Base-by-base conservation (phyloP, 2,888 invertebrate genomes). In the Nemurella pictetii region DNA sequence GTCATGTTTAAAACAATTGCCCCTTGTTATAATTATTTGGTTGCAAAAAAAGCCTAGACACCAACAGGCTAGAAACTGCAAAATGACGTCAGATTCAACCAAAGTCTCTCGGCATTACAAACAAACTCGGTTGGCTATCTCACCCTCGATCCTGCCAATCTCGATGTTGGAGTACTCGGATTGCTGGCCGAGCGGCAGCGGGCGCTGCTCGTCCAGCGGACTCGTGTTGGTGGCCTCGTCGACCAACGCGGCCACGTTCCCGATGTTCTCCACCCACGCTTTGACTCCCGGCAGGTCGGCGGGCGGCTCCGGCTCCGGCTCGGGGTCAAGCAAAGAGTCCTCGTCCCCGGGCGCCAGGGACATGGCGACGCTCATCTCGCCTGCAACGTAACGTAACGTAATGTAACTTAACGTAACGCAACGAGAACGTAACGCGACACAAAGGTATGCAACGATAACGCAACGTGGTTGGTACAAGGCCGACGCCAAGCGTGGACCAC, bases 351-450 rank as follows among this genome's bases (percentile, higher is more conserved):
- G 87, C 55, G 89, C 88, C 80, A 89, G 85, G 81, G 90, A 90
- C 83, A 90, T 90, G 5, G 90, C 89, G 20, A 91, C 89, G 88
- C 91, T 91, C 84, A 91, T 88, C 87, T 91, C 90, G 89, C 91
- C 91, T 91, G 15, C 2, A 1, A 15, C n/a, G n/a, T n/a, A n/a
- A n/a, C n/a, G n/a, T n/a, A n/a, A n/a, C n/a, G n/a, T n/a, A n/a
- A n/a, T n/a, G n/a, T n/a, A n/a, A n/a, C n/a, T n/a, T n/a, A n/a
- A n/a, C n/a, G n/a, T n/a, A n/a, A n/a, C n/a, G n/a, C n/a, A n/a
- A n/a, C n/a, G n/a, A n/a, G n/a, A n/a, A n/a, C n/a, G n/a, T n/a
- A n/a, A n/a, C n/a, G n/a, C n/a, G n/a, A n/a, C n/a, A n/a, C n/a
- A n/a, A n/a, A n/a, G n/a, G n/a, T n/a, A n/a, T n/a, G n/a, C n/a